Evolutionary conservation across 2,888 invertebrate genomes (phyloP), one percentile per base, ranked within the genome.

Genomic region (Drosophila kanekoi): DNA sequence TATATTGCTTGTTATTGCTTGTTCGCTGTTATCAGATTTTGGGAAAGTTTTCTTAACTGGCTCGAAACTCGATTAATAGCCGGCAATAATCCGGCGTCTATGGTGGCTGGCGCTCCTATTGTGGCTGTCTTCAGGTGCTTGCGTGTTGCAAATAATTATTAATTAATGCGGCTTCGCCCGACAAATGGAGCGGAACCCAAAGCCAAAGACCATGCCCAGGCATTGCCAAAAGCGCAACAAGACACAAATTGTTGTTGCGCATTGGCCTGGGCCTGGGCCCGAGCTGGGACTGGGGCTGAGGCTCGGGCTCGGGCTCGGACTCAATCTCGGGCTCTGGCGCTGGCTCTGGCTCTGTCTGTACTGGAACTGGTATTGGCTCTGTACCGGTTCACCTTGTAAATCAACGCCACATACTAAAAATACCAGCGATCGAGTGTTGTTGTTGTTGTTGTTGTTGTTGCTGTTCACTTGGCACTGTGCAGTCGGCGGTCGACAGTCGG

Each of bases 301-400:
- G 45, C 53, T 52, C 45, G 11, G 54, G 49, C 28, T 16, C 51
- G 16, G 49, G 11, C 51, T 38, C 43, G 23, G 44, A 18, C 51
- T 37, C 28, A n/a, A 33, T 18, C 53, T 43, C 32, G n/a, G 23
- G 18, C 28, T 44, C 35, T 32, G 20, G 14, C 41, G 38, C n/a
- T 8, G 32, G 37, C 45, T 40, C 40, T 20, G 43, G 47, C 54
- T 47, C 18, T 45, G 63, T 47, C 33, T 41, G 63, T 63, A 74
- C 64, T 74, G 74, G 81, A 85, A 82, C 82, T 81, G 82, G 85
- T 77, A 80, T 79, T 85, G 80, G 67, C 85, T 77, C 57, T 78
- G 78, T 78, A 85, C 87, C 71, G 79, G 84, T 84, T 85, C 84
- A 85, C 84, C 84, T 85, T 85, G 84, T 87, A 85, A 84, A 80